Base-by-base conservation (phyloP, 2,888 invertebrate species). In the Blera fallax region DNA sequence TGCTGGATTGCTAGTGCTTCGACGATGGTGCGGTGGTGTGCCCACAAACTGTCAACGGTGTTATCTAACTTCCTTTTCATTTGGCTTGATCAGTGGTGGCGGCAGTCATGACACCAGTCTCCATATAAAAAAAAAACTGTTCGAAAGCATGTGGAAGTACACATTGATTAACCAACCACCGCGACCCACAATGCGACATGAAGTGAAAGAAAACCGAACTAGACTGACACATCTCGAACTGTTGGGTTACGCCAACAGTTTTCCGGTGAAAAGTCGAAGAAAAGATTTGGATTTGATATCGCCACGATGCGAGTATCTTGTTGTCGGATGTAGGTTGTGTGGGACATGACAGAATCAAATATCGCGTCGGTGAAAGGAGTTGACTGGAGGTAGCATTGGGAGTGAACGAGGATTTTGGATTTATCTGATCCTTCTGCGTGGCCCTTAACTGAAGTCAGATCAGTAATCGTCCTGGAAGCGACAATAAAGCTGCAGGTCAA, bases 1-100 rank as follows among this genome's bases (percentile, higher is more conserved):
- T 58, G 32, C 18, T 14, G 24, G 0, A 34, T 40, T n/a, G 48
- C 48, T 48, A 21, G 16, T 24, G 65, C 34, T 34, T 24, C 18
- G 14, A 37, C 24, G 65, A 50, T 67, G 67, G 70, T 72, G 60
- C 14, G 43, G 74, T 74, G 64, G 64, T 45, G 43, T 54, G 74
- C 64, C 74, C 74, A 64, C 65, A 74, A 45, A 64, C 60, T 74
- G 74, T 74, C 74, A 74, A 40, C 64, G 52, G 52, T 65, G 56
- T 74, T 74, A 74, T 74, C 74, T 74, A 64, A 74, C 54, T 74
- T 74, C 74, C 74, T 74, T 74, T 45, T 74, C 74, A 74, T 16
- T 64, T 6, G 74, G 16, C 45, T 45, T 64, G 74, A 74, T 74
- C 54, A 34, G 62, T 40, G 54, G 74, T 43, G 64, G 52, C 62